A percentile compares a stretch with the other conserved stretches of the same genome.
Evolutionary conservation across 2,113 vertebrate species (phyloP).

Genomic region (Colistium nudipinnis): DNA sequence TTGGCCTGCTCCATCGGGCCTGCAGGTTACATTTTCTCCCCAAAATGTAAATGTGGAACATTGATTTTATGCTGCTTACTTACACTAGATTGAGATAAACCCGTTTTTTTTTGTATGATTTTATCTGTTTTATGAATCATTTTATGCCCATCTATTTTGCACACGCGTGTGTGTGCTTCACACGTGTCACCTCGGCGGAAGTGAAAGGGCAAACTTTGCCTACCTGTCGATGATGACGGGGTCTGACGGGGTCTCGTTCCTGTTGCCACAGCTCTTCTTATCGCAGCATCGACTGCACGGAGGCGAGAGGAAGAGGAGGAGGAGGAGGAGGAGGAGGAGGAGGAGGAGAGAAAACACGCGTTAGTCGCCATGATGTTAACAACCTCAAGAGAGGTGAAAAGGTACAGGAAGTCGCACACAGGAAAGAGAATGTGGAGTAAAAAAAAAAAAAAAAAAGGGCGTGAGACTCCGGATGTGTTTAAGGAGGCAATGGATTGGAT

Average conservation of each 20-base stretch:
- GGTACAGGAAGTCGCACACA: constrained; percentile 49
- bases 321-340: background rate
- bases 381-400: constrained; percentile 37
- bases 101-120: background rate
- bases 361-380: constrained; percentile 55
- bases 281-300: constrained; percentile 95
- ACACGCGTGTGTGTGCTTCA: constrained; percentile 11
- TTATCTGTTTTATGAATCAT: background rate
- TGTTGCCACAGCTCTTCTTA: constrained; percentile 99
- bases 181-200: background rate
- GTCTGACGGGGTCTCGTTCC: constrained; percentile 99
- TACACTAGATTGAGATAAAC: background rate
- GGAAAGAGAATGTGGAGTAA: constrained; percentile 35
- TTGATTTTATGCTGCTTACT: background rate
- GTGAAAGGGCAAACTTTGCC: constrained; percentile 67
- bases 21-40: constrained; percentile 23
- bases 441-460: constrained; percentile 50
- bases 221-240: constrained; percentile 99
- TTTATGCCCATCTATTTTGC: constrained; percentile 6
- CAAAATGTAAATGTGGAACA: constrained; percentile 19
- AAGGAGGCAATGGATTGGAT: constrained; percentile 46
- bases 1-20: constrained; percentile 33
- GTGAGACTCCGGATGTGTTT: constrained; percentile 62
- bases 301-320: background rate
- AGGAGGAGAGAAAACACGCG: constrained; percentile 27